A percentile compares a stretch with the other conserved stretches of the same genome.
These are phyloP conservation scores for Pristionchus mayeri DNA, from an alignment of 2,888 invertebrate species.

Conservation along the genomic window DNA sequence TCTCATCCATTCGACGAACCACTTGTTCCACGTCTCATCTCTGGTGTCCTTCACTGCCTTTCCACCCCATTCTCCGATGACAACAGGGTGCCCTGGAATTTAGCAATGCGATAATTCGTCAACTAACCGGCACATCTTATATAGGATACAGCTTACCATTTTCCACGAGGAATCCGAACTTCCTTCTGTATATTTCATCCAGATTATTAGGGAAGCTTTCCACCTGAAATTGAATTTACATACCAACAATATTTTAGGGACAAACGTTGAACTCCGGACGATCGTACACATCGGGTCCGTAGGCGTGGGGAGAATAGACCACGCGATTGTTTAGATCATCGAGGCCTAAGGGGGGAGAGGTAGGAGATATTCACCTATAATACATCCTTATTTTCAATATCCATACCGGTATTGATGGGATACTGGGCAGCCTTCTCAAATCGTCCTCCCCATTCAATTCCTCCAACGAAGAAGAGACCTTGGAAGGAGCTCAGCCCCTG, in stretches of 20 bases:
- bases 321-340: conserved; percentile 34
- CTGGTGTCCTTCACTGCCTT: not conserved
- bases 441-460: conserved; percentile 32
- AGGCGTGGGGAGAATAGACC: conserved; percentile 49
- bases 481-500: not conserved
- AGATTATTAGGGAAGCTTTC: not conserved
- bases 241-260: not conserved
- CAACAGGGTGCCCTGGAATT: not conserved
- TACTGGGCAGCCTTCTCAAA: conserved; percentile 11
- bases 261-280: conserved; percentile 21
- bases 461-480: conserved; percentile 51
- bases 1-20: conserved; percentile 15
- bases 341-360: not conserved
- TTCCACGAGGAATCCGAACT: conserved; percentile 45
- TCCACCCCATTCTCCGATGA: conserved; percentile 51
- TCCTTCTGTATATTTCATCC: conserved; percentile 12
- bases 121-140: not conserved
- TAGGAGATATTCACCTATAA: no score
- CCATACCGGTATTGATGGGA: not conserved
- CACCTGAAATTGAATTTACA: not conserved
- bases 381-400: not conserved
- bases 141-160: not conserved
- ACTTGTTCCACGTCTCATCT: conserved; percentile 33
- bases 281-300: conserved; percentile 46
- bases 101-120: not conserved